Conservation (phyloP, 2,113 vertebrate species). For the Hydrolagus affinis region DNA sequence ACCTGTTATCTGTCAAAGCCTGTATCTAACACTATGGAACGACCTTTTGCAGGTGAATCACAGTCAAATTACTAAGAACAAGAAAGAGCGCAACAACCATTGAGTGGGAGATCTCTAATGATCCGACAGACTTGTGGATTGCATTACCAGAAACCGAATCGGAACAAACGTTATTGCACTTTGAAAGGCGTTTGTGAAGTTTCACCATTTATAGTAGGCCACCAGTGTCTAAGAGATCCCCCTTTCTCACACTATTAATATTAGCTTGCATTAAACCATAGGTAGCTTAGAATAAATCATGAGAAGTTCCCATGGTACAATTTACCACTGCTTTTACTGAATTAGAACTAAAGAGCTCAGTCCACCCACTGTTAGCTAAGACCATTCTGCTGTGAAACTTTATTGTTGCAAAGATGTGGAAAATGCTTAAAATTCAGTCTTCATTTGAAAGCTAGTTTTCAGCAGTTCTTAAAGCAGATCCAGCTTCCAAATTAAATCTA, state of each 20-base stretch:
- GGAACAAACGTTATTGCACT: background rate
- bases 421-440: too few species aligned
- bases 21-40: background rate
- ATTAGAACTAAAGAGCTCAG: background rate
- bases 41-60: constrained; percentile 7
- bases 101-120: background rate
- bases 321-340: background rate
- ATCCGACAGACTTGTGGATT: too few species aligned
- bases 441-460: too few species aligned
- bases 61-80: constrained; percentile 1
- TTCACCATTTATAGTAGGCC: background rate
- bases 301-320: background rate
- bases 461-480: too few species aligned
- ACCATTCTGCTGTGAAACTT: too few species aligned
- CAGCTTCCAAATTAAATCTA: too few species aligned
- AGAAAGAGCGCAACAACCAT: background rate
- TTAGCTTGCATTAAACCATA: background rate
- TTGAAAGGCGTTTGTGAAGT: background rate
- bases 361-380: too few species aligned
- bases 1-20: background rate
- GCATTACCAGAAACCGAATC: background rate
- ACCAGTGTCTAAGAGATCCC: background rate
- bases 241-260: background rate
- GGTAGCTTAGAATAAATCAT: constrained; percentile 2
- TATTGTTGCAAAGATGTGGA: too few species aligned